Evolutionary conservation across 53 echinoderm and acorn worm genomes (phyloP).

Genomic region (Stichopus horrens): DNA sequence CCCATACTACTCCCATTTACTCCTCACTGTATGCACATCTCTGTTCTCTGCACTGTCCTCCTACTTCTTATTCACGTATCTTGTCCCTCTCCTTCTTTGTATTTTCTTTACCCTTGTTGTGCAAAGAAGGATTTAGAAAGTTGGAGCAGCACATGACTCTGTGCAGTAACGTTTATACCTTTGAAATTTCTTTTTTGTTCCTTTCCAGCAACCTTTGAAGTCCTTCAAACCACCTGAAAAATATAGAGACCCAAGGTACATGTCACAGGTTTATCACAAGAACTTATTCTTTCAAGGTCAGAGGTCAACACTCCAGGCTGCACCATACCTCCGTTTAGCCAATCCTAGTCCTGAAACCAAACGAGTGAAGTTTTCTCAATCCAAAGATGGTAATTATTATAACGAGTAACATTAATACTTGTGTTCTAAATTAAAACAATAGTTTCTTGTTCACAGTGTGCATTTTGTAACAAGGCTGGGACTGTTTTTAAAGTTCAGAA

Average conservation of each 20-base stretch:
- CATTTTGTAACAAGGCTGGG: no score
- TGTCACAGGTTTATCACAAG: constrained; percentile 72
- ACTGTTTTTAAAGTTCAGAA: no score
- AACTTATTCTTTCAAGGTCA: constrained; percentile 60
- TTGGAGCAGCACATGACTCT: no score
- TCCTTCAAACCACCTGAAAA: constrained; percentile 1
- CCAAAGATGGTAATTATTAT: constrained; percentile 8
- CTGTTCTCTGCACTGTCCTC: no score
- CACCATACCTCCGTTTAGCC: constrained; percentile 77
- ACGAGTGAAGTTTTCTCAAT: constrained; percentile 7
- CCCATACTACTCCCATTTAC: no score
- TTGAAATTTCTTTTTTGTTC: not conserved
- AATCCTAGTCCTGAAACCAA: constrained; percentile 57
- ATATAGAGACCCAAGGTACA: constrained; percentile 59
- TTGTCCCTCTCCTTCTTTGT: no score
- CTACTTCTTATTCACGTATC: no score
- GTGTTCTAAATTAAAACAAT: not conserved
- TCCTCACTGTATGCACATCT: no score
- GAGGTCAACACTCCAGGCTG: constrained; percentile 67
- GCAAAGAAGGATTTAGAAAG: no score
- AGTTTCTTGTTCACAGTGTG: not conserved
- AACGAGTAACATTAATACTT: not conserved
- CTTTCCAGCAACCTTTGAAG: not conserved
- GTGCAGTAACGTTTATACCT: no score
- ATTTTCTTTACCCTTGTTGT: no score